These are phyloP conservation scores for Stigmatopora argus DNA, from an alignment of 2,113 vertebrate genomes.

Conservation along the genomic window DNA sequence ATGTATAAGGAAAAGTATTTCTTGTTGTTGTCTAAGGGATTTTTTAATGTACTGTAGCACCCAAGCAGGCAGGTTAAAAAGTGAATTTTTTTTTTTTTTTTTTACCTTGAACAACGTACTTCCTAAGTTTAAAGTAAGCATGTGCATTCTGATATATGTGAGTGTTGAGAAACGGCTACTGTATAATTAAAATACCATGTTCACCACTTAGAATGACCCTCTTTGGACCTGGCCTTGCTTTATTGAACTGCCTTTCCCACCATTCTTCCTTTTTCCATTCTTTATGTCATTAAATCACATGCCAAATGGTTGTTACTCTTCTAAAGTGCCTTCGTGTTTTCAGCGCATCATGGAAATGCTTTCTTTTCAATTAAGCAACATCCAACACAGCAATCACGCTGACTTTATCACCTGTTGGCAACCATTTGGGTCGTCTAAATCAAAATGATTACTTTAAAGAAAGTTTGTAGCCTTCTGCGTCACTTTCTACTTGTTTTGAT, in stretches of 20 bases:
- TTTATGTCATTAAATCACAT: slow-evolving; percentile 16
- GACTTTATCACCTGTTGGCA: slow-evolving; percentile 3
- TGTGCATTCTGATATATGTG: no score
- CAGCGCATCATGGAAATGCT: slow-evolving; percentile 5
- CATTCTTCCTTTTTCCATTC: slow-evolving; percentile 12
- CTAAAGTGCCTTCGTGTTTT: slow-evolving; percentile 10
- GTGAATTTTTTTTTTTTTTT: no score
- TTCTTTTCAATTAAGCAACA: slow-evolving; percentile 3
- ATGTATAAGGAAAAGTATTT: no score
- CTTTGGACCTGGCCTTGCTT: not conserved
- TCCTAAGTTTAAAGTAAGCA: no score
- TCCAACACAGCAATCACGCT: slow-evolving; percentile 1
- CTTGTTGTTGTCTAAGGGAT: no score
- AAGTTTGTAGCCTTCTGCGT: slow-evolving; percentile 35
- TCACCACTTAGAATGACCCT: not conserved
- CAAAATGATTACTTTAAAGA: slow-evolving; percentile 5
- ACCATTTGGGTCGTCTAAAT: not conserved
- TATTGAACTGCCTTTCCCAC: not conserved
- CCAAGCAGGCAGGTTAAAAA: no score
- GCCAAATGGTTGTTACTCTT: slow-evolving; percentile 12
- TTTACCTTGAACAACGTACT: no score
- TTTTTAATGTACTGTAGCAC: no score
- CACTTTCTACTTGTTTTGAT: slow-evolving; percentile 32
- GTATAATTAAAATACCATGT: no score
- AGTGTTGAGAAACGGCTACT: no score